Base-by-base conservation (phyloP, 2,113 vertebrate genomes). In the pig (Sus scrofa) region DNA sequence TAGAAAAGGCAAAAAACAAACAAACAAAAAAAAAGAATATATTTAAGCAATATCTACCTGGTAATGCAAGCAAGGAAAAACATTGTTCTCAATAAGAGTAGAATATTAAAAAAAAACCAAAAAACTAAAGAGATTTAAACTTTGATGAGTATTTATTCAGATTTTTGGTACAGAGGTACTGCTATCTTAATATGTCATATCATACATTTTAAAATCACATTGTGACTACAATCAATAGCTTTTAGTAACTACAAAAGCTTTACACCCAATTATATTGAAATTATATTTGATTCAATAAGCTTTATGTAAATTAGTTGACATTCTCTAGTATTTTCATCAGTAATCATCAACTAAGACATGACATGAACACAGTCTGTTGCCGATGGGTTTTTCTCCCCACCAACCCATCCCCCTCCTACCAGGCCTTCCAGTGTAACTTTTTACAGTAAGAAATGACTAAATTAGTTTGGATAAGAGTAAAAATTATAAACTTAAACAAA, bases 31-130 rank as follows among this genome's bases (percentile, higher is more conserved):
- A n/a, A n/a, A n/a, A n/a, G n/a, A n/a, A n/a, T 44, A 44, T 67
- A 86, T 13, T 90, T 91, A 89, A 58, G 34, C 13, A 74, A 27
- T 67, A 95, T 82, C 26, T 60, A 73, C 3, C 74, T 87, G 22
- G 24, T 91, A 95, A 81, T 12, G 30, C 75, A 91, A 75, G 14
- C 30, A 87, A 90, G 24, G 94, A 86, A 91, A 67, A 96, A 96
- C 78, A 44, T 30, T 83, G 24, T 74, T 91, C 84, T 85, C 58
- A 85, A 85, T 26, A 85, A 86, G 2, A 63, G 7, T 1, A 89
- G 34, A 82, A 27, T 16, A 93, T 10, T 20, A 3, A 9, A 20
- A 34, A 71, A 67, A 89, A 37, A 15, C 0, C 22, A 86, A 71
- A 24, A 34, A 37, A 15, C 1, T 32, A 82, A 71, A 24, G 32